Evolutionary conservation across 2,113 vertebrate species (phyloP).

Genomic region (Tragulus kanchil): DNA sequence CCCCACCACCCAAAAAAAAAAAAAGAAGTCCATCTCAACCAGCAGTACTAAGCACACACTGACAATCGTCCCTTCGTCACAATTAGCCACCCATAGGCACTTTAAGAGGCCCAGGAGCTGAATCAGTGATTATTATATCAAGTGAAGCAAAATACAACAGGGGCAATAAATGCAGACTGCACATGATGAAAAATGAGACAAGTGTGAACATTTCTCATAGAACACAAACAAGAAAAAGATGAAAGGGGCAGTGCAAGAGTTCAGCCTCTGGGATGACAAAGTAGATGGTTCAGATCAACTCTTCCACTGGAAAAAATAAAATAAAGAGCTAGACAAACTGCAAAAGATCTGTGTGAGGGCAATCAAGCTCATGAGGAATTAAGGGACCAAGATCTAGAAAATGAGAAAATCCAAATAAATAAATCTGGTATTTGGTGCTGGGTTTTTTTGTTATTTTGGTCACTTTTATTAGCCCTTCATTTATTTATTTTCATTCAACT

Average conservation of each 20-base stretch:
- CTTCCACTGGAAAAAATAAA: not conserved
- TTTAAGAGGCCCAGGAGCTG: not conserved
- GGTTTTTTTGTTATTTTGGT: not conserved
- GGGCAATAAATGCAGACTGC: not conserved
- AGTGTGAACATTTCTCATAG: not conserved
- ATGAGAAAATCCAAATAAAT: not conserved
- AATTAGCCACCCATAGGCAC: not conserved
- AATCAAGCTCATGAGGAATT: not conserved
- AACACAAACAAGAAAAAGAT: constrained; percentile 11
- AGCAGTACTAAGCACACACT: not conserved
- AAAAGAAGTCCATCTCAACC: not conserved
- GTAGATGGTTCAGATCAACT: not conserved
- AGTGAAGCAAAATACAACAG: not conserved
- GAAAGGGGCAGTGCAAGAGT: not conserved
- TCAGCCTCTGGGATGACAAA: not conserved
- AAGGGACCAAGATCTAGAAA: constrained; percentile 11
- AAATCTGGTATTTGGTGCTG: not conserved
- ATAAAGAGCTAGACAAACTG: constrained; percentile 18
- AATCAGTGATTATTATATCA: not conserved
- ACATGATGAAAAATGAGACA: not conserved
- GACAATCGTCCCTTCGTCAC: not conserved
- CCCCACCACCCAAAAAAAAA: no score
- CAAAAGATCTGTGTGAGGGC: not conserved
- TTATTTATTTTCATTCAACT: no score
- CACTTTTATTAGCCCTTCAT: no score